These are phyloP conservation scores for Heliconius cydno DNA, from an alignment of 2,888 invertebrate species.

Conservation along the genomic window DNA sequence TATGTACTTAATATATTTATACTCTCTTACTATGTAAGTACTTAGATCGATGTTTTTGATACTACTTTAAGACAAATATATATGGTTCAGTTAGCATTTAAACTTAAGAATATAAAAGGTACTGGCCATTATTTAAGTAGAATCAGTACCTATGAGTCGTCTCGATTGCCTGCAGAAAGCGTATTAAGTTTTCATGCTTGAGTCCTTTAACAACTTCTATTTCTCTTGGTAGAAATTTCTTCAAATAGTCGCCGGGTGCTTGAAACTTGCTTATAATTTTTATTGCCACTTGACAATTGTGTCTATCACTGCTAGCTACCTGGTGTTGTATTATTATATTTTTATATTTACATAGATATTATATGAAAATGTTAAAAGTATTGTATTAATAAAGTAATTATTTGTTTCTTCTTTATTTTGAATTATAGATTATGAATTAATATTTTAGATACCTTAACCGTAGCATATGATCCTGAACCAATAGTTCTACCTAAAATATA, in stretches of 20 bases:
- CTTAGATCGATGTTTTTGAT: too few relatives aligned
- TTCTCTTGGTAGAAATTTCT: constrained; percentile 91
- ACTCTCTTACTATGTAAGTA: too few relatives aligned
- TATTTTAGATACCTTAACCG: constrained; percentile 85
- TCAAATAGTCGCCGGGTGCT: constrained; percentile 91
- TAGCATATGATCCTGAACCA: constrained; percentile 92
- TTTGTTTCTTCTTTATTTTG: background rate
- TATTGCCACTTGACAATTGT: constrained; percentile 89
- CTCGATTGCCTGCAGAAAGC: constrained; percentile 92
- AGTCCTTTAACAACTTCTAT: constrained; percentile 92
- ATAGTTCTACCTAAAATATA: constrained; percentile 89
- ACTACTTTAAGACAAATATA: background rate
- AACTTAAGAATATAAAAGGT: constrained; percentile 11
- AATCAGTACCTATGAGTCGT: constrained; percentile 88
- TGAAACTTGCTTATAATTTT: constrained; percentile 93
- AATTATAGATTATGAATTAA: background rate
- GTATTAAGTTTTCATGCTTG: constrained; percentile 90
- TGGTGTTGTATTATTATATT: constrained; percentile 53
- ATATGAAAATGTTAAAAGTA: background rate
- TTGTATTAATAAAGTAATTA: background rate
- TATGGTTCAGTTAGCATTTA: constrained; percentile 1
- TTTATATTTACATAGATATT: background rate
- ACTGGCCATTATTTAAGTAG: constrained; percentile 37
- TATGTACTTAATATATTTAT: too few relatives aligned
- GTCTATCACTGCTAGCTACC: constrained; percentile 89